A percentile compares a stretch with the other conserved stretches of the same genome.
Evolutionary conservation across 1,140 invertebrate species (phyloP).

Genomic region (Mesaphorura yosii): DNA sequence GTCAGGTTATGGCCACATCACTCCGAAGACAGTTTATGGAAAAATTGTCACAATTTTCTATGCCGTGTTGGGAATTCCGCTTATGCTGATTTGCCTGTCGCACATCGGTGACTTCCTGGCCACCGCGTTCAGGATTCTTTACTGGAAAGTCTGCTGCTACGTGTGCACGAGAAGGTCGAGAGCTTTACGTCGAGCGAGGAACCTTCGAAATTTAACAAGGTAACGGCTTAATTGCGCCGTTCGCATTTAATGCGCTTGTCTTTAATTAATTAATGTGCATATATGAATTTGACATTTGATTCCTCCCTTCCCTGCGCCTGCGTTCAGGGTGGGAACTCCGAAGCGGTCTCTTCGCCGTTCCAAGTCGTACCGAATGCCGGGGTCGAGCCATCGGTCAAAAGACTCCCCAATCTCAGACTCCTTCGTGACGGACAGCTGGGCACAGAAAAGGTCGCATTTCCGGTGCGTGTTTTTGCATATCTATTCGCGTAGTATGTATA

Average conservation of each 20-base stretch:
- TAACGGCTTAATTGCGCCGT: too few relatives aligned
- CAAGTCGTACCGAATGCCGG: too few relatives aligned
- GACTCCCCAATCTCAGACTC: not conserved
- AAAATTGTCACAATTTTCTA: conserved; percentile 94
- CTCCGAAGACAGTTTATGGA: conserved; percentile 80
- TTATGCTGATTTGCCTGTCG: conserved; percentile 80
- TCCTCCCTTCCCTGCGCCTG: not conserved
- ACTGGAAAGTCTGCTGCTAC: conserved; percentile 77
- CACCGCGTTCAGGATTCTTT: conserved; percentile 79
- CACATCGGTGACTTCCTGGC: conserved; percentile 93
- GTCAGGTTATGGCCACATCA: conserved; percentile 90
- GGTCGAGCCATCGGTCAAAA: too few relatives aligned
- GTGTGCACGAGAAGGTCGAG: conserved; percentile 62
- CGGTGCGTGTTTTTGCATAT: not conserved
- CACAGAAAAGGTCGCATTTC: not conserved
- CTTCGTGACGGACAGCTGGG: not conserved
- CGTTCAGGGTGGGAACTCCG: not conserved
- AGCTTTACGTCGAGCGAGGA: conserved; percentile 38
- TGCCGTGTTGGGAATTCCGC: conserved; percentile 62
- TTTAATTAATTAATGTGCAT: too few relatives aligned
- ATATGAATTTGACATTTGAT: too few relatives aligned
- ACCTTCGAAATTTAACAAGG: too few relatives aligned
- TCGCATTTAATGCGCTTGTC: too few relatives aligned
- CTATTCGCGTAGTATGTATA: not conserved
- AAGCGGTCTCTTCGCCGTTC: too few relatives aligned